Base-by-base conservation (phyloP, 2,797 vertebrate species). In the Arctocebus calabarensis region DNA sequence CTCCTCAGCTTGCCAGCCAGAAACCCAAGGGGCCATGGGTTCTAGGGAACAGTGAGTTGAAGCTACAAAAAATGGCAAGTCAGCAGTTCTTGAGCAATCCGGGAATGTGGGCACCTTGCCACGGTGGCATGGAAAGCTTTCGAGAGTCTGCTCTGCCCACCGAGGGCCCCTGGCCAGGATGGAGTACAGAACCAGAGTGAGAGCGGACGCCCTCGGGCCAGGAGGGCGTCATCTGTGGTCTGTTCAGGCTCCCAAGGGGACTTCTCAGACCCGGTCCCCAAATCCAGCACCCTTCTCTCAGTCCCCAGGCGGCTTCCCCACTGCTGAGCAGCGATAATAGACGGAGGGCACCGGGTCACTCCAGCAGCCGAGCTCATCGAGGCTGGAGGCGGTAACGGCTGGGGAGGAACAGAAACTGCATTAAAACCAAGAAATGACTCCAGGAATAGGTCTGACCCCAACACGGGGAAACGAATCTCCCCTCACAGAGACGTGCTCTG, bases 401-500 rank as follows among this genome's bases (percentile, higher is more conserved):
- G 16, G 45, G 77, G 84, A 91, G 84, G 70, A 37, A 95, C 83
- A 59, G 37, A n/a, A 48, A 6, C 68, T 20, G 17, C 10, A 13
- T 61, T 74, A 59, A 92, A 90, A 79, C 37, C 59, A n/a, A 48
- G 64, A 93, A 71, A 68, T 25, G 70, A 37, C 68, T 88, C 78
- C 66, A 20, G 52, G 81, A 57, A 57, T 3, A 25, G 59, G 12
- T 84, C 59, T 8, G 45, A 86, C 79, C 83, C 73, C 59, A n/a
- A 43, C 14, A 27, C 40, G 3, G 0, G 74, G 59, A 71, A 88
- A 57, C 43, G 12, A 14, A n/a, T 37, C 45, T 61, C 25, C 43
- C 45, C 45, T 32, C n/a, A 0, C 1, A 9, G 4, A 9, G 0
- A 40, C n/a, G 1, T 0, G 2, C 75, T 52, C 66, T 11, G 25